Conservation (phyloP, 2,888 invertebrate genomes). For the Acholoe squamosa region DNA sequence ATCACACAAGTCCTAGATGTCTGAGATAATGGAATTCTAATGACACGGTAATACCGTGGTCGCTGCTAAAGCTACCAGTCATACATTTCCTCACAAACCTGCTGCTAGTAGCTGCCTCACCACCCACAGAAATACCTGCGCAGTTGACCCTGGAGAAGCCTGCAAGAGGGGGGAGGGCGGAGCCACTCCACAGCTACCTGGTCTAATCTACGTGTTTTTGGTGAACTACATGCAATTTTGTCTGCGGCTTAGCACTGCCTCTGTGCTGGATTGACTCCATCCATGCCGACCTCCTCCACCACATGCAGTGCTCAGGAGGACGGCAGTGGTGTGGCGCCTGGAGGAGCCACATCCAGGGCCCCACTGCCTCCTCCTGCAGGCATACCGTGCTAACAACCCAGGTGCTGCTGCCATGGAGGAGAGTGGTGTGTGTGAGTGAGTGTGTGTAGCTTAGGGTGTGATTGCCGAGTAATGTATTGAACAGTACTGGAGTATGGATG, state of each 20-base stretch:
- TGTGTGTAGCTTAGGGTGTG: background rate
- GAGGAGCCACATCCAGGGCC: conserved; percentile 27
- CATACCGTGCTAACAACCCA: background rate
- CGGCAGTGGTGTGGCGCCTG: background rate
- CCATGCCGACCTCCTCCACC: background rate
- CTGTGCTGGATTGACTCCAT: background rate
- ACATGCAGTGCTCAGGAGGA: background rate
- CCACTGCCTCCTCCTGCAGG: background rate
- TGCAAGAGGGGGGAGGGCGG: background rate
- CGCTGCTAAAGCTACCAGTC: no score
- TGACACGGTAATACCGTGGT: background rate
- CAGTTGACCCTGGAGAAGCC: background rate
- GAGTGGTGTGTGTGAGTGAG: conserved; percentile 6
- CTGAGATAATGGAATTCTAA: background rate
- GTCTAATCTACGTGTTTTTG: background rate
- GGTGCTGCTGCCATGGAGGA: background rate
- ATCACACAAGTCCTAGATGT: background rate
- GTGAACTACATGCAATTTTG: background rate
- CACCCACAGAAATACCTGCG: background rate
- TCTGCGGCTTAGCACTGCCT: background rate
- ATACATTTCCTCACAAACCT: background rate
- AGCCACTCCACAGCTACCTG: background rate
- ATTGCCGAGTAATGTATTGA: no score
- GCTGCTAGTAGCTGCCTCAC: background rate
- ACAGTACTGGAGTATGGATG: no score